phyloP scores from a whole-genome alignment of 2,797 vertebrate species.

The Phoeniculus purpureus region DNA sequence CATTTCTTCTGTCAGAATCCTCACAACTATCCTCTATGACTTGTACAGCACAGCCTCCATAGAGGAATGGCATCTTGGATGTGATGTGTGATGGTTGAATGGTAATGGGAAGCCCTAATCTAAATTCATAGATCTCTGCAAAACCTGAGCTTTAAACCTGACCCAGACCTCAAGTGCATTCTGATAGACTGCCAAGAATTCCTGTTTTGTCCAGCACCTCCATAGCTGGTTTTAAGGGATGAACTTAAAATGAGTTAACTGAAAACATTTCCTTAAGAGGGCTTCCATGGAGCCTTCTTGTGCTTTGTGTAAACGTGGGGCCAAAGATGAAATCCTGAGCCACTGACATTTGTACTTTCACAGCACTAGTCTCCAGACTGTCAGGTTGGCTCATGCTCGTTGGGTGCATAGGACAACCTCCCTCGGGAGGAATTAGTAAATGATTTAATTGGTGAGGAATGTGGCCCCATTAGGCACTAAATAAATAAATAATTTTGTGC shows the following conservation, averaged over 20 bases:
- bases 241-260: neutral
- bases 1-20: neutral
- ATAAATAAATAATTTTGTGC: neutral
- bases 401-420: constrained; percentile 19
- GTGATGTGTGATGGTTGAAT: neutral
- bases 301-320: too few species aligned
- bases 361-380: neutral
- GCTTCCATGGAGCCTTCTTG: neutral
- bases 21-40: neutral
- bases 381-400: constrained; percentile 14
- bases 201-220: neutral
- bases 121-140: neutral
- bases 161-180: neutral
- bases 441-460: constrained; percentile 68
- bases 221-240: neutral
- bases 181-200: neutral
- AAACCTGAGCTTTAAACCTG: neutral
- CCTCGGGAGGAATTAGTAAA: neutral
- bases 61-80: neutral
- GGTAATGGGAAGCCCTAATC: neutral
- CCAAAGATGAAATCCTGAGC: too few species aligned
- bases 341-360: neutral
- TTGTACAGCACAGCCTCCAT: neutral
- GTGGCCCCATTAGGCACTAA: constrained; percentile 44
- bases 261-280: constrained; percentile 38